phyloP scores from a whole-genome alignment of 2,888 invertebrate species.

The Cerceris ruficornis region DNA sequence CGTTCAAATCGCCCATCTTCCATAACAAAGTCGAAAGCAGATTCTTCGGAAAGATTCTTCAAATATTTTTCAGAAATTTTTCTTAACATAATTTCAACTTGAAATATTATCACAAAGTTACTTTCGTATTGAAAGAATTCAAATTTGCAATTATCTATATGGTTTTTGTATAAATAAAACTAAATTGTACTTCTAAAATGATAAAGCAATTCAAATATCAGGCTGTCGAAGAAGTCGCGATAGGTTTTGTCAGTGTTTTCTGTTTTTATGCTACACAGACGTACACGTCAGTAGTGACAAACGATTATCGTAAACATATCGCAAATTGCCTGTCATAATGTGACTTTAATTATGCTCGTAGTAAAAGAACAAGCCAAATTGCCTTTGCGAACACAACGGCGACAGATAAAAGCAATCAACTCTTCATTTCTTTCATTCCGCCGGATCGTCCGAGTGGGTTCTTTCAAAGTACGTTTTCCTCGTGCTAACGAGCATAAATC shows the following conservation, averaged over 20 bases:
- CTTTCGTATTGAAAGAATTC: no score
- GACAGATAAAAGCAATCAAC: slow-evolving; percentile 1
- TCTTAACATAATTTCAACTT: slow-evolving; percentile 48
- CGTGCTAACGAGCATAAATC: background rate
- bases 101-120: slow-evolving; percentile 31
- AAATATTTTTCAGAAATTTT: no score
- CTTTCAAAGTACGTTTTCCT: background rate
- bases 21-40: slow-evolving; percentile 38
- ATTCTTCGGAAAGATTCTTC: slow-evolving; percentile 35
- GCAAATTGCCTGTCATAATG: slow-evolving; percentile 31
- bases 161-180: no score
- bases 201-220: no score
- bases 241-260: no score
- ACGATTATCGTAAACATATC: slow-evolving; percentile 26
- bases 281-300: slow-evolving; percentile 15
- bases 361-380: slow-evolving; percentile 29
- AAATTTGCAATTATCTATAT: no score
- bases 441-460: background rate
- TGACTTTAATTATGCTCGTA: slow-evolving; percentile 32
- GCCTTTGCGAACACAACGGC: slow-evolving; percentile 4
- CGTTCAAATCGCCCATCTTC: slow-evolving; percentile 35
- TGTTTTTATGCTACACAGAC: background rate
- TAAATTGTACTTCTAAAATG: no score
- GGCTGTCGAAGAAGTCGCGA: no score
- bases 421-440: background rate